Conservation (phyloP, 2,113 vertebrate species). For the Vulpes ferrilata region DNA sequence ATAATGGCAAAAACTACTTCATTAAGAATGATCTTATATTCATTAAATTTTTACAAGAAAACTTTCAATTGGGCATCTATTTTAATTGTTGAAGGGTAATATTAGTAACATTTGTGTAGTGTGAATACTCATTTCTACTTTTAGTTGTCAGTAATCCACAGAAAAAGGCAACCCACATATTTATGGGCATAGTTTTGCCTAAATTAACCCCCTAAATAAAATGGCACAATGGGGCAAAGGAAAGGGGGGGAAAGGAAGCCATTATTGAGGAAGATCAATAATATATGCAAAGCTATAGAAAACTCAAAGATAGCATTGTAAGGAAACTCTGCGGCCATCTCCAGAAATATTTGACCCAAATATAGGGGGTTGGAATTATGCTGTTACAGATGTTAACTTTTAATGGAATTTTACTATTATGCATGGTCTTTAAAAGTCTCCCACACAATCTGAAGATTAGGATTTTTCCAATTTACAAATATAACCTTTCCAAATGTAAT, state of each 20-base stretch:
- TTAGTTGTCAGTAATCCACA: constrained; percentile 46
- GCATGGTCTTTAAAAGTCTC: not conserved
- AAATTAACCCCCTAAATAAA: constrained; percentile 50
- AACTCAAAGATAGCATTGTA: constrained; percentile 20
- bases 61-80: constrained; percentile 59
- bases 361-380: not conserved
- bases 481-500: constrained; percentile 80
- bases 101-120: constrained; percentile 42
- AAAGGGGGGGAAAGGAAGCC: not conserved
- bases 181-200: constrained; percentile 48
- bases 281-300: constrained; percentile 33
- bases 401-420: constrained; percentile 34
- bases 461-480: constrained; percentile 64
- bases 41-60: constrained; percentile 61
- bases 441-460: not conserved
- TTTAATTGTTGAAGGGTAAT: constrained; percentile 47
- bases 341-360: not conserved
- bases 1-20: constrained; percentile 56
- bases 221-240: not conserved
- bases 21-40: constrained; percentile 49
- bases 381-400: constrained; percentile 58
- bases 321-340: constrained; percentile 59
- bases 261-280: constrained; percentile 47
- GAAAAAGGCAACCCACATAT: constrained; percentile 59
- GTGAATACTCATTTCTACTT: constrained; percentile 49